phyloP scores from a whole-genome alignment of 2,888 invertebrate genomes.

The Elgonia sp. region DNA sequence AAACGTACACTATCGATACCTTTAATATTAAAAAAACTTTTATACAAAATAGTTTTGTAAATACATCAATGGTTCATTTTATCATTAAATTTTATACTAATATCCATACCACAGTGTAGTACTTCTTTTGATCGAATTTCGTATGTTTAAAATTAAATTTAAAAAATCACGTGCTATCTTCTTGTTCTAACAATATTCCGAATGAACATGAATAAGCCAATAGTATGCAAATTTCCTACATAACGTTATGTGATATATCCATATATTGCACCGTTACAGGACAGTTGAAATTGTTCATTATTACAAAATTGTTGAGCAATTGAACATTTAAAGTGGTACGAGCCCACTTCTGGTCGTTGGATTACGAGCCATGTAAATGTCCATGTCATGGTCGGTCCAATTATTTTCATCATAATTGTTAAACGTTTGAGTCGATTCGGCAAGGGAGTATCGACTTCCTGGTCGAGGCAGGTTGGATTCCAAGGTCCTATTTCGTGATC shows the following conservation, averaged over 20 bases:
- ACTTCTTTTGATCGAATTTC: neutral
- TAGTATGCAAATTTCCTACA: neutral
- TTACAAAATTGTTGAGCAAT: slow-evolving; percentile 73
- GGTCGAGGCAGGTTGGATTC: slow-evolving; percentile 89
- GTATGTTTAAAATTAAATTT: slow-evolving; percentile 4
- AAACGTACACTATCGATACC: slow-evolving; percentile 5
- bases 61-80: slow-evolving; percentile 15
- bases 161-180: neutral
- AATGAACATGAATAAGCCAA: neutral
- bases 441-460: slow-evolving; percentile 93
- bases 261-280: slow-evolving; percentile 42
- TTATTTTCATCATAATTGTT: slow-evolving; percentile 96
- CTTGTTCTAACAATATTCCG: neutral
- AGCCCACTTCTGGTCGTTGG: slow-evolving; percentile 95
- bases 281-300: slow-evolving; percentile 24
- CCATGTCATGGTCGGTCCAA: slow-evolving; percentile 98
- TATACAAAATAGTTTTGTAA: slow-evolving; percentile 35
- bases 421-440: slow-evolving; percentile 93
- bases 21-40: slow-evolving; percentile 13
- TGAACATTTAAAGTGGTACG: slow-evolving; percentile 90
- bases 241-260: neutral
- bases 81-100: neutral
- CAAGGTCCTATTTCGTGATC: slow-evolving; percentile 92
- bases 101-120: neutral
- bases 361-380: slow-evolving; percentile 97